These are phyloP conservation scores for Agrilus mali DNA, from an alignment of 2,888 invertebrate species.

Conservation along the genomic window DNA sequence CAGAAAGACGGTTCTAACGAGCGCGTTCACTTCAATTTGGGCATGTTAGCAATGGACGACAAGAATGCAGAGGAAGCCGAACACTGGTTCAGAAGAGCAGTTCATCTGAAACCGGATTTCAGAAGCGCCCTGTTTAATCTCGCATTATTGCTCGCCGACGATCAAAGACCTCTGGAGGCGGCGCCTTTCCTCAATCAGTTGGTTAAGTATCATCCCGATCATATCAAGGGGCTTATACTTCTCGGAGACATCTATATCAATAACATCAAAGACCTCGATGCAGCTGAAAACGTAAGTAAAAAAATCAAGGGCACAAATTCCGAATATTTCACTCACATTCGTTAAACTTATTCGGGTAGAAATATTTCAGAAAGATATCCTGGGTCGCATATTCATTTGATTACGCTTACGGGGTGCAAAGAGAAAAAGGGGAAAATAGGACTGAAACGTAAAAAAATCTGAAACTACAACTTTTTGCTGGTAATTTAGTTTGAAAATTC, in stretches of 20 bases:
- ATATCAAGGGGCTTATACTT: slow-evolving; percentile 86
- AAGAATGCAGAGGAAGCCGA: slow-evolving; percentile 80
- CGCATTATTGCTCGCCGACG: slow-evolving; percentile 79
- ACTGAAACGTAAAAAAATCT: too few species aligned
- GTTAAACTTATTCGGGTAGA: too few species aligned
- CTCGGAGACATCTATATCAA: slow-evolving; percentile 95
- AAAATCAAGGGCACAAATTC: too few species aligned
- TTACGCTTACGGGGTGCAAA: too few species aligned
- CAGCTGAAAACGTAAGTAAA: slow-evolving; percentile 75
- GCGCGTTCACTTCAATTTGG: slow-evolving; percentile 87
- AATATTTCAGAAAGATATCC: too few species aligned
- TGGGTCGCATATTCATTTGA: too few species aligned
- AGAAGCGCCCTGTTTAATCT: slow-evolving; percentile 90
- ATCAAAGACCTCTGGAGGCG: slow-evolving; percentile 78
- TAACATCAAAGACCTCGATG: slow-evolving; percentile 84
- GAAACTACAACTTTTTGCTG: too few species aligned
- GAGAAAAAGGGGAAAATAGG: too few species aligned
- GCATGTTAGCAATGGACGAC: slow-evolving; percentile 95
- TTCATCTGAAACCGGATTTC: slow-evolving; percentile 78
- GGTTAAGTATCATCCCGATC: slow-evolving; percentile 82
- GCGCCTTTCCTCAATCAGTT: slow-evolving; percentile 86
- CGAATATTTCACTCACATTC: too few species aligned
- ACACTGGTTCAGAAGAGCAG: slow-evolving; percentile 80
- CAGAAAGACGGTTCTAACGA: slow-evolving; percentile 71
- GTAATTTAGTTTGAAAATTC: too few species aligned